These are phyloP conservation scores for Cacoxenus indagator DNA, from an alignment of 2,888 invertebrate species.

Conservation along the genomic window DNA sequence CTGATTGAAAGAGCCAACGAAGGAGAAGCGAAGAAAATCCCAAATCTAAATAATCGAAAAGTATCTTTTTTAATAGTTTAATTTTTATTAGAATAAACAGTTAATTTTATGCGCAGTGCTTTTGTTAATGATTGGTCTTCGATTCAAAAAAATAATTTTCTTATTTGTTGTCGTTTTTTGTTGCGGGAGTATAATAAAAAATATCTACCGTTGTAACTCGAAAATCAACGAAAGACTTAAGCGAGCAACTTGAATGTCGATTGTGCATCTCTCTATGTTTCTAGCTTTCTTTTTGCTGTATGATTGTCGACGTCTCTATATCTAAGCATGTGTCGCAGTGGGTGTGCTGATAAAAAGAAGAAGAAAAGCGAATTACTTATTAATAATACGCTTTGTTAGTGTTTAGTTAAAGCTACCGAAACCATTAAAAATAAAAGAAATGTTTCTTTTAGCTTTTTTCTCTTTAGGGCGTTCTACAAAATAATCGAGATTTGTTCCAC, in stretches of 20 bases:
- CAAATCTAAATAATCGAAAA: not conserved
- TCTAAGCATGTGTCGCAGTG: not conserved
- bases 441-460: not conserved
- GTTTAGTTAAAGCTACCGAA: slow-evolving; percentile 6
- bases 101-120: slow-evolving; percentile 62
- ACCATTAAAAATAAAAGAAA: not conserved
- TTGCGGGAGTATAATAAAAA: slow-evolving; percentile 8
- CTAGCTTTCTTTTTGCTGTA: too few species aligned
- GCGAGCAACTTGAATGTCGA: slow-evolving; percentile 42
- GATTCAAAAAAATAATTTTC: too few species aligned
- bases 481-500: too few species aligned
- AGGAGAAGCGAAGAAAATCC: not conserved
- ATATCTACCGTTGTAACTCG: not conserved
- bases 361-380: not conserved
- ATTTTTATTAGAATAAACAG: slow-evolving; percentile 64
- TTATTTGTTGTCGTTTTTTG: too few species aligned
- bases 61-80: slow-evolving; percentile 54
- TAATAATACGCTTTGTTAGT: slow-evolving; percentile 13
- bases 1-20: not conserved
- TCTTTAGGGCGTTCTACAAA: too few species aligned
- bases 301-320: not conserved
- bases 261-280: not conserved
- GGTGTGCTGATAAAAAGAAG: slow-evolving; percentile 9
- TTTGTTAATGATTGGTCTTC: too few species aligned
- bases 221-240: slow-evolving; percentile 44